phyloP scores from a whole-genome alignment of 2,113 vertebrate species.

The Pollimyrus isidori region DNA sequence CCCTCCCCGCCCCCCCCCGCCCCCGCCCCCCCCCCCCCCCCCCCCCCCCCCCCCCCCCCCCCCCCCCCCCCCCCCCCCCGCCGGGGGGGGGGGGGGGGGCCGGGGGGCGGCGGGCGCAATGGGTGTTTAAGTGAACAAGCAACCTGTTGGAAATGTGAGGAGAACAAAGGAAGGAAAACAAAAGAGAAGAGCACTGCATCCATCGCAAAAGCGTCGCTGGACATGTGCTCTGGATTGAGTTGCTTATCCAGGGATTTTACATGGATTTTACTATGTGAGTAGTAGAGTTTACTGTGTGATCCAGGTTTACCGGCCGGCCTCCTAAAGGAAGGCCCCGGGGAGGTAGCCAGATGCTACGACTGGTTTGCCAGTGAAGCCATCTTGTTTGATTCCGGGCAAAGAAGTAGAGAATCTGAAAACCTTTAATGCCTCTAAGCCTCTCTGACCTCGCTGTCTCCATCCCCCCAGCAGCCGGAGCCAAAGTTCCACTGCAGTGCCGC shows the following conservation, averaged over 20 bases:
- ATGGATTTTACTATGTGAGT: too few species aligned
- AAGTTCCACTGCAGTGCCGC: neutral
- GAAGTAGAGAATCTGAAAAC: neutral
- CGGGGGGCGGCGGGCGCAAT: neutral
- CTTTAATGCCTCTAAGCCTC: neutral
- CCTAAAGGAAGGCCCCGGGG: neutral
- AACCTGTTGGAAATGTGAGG: neutral
- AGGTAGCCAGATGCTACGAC: neutral
- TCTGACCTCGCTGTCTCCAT: neutral
- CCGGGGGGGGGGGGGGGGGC: neutral
- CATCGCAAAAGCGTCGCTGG: neutral
- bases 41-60: too few species aligned
- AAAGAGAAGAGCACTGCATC: neutral
- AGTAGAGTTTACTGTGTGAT: neutral
- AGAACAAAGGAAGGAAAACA: neutral
- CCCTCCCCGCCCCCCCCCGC: too few species aligned
- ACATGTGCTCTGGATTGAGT: neutral
- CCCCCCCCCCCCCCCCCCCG: too few species aligned
- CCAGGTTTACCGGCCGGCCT: neutral
- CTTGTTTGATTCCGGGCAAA: neutral
- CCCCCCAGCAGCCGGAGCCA: neutral
- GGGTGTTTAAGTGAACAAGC: neutral
- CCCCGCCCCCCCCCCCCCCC: too few species aligned
- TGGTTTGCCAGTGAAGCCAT: neutral
- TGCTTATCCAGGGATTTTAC: neutral